These are phyloP conservation scores for Paracyprichromis sp. DNA, from an alignment of 2,113 vertebrate species.

Conservation along the genomic window DNA sequence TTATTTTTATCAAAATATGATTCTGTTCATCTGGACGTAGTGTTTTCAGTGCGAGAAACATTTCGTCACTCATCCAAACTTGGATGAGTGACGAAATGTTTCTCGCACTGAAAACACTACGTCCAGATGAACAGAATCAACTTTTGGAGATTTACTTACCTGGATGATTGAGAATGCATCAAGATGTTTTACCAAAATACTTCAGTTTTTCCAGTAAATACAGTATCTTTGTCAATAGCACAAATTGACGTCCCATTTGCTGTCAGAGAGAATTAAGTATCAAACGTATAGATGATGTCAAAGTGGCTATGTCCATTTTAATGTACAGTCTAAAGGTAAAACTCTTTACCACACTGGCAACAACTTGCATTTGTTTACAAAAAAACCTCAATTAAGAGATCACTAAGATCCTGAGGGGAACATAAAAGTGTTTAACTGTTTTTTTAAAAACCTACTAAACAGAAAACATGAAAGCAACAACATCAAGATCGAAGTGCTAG, in stretches of 20 bases:
- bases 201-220: not conserved
- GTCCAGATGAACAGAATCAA: not conserved
- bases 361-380: not conserved
- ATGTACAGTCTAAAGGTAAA: not conserved
- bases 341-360: not conserved
- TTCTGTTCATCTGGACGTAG: not conserved
- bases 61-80: fast-evolving
- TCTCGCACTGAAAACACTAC: not conserved
- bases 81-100: not conserved
- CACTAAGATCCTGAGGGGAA: not conserved
- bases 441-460: not conserved
- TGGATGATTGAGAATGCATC: not conserved
- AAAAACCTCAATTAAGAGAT: not conserved
- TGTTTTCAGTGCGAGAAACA: not conserved
- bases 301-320: not conserved
- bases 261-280: not conserved
- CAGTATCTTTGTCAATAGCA: not conserved
- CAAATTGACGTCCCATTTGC: not conserved
- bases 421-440: not conserved
- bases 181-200: not conserved
- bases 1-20: not conserved
- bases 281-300: not conserved
- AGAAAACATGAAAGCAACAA: not conserved
- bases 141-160: not conserved
- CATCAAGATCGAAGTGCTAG: not conserved